Percentiles rank a stretch among this genome's conserved stretches.
Evolutionary conservation across 2,888 invertebrate genomes (phyloP).

Genomic region (Laspeyria flexula): DNA sequence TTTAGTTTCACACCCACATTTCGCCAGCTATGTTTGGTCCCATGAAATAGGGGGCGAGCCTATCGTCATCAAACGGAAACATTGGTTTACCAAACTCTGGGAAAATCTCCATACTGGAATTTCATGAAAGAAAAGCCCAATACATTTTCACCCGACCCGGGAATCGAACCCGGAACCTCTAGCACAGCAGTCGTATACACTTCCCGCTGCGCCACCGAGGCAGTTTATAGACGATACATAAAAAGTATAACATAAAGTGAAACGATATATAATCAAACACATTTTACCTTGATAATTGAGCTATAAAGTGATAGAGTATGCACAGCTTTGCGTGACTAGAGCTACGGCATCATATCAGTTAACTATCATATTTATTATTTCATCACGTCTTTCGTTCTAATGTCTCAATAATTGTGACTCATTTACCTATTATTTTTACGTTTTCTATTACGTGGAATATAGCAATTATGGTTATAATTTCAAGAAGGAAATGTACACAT

Average conservation of each 20-base stretch:
- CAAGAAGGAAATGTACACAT: neutral
- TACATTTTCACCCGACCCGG: too few relatives aligned
- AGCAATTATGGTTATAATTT: slow-evolving; percentile 3
- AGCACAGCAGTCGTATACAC: too few relatives aligned
- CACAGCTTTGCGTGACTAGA: slow-evolving; percentile 40
- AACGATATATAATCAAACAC: slow-evolving; percentile 14
- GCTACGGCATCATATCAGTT: slow-evolving; percentile 24
- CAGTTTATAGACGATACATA: too few relatives aligned
- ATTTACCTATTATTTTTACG: slow-evolving; percentile 23
- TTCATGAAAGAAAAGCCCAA: too few relatives aligned
- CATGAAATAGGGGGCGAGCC: too few relatives aligned
- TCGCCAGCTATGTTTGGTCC: too few relatives aligned
- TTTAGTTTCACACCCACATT: too few relatives aligned
- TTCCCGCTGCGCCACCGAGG: too few relatives aligned
- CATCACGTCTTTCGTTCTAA: slow-evolving; percentile 40
- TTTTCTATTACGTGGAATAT: slow-evolving; percentile 12
- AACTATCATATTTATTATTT: slow-evolving; percentile 36
- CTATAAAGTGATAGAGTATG: slow-evolving; percentile 20
- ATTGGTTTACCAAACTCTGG: too few relatives aligned
- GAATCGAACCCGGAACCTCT: too few relatives aligned
- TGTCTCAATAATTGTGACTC: slow-evolving; percentile 41
- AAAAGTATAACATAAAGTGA: slow-evolving; percentile 15
- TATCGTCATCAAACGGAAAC: too few relatives aligned
- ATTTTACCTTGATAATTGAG: slow-evolving; percentile 24
- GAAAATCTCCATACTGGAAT: too few relatives aligned